Evolutionary conservation across 2,113 vertebrate genomes (phyloP).

Genomic region (Cyprinodon tularosa): DNA sequence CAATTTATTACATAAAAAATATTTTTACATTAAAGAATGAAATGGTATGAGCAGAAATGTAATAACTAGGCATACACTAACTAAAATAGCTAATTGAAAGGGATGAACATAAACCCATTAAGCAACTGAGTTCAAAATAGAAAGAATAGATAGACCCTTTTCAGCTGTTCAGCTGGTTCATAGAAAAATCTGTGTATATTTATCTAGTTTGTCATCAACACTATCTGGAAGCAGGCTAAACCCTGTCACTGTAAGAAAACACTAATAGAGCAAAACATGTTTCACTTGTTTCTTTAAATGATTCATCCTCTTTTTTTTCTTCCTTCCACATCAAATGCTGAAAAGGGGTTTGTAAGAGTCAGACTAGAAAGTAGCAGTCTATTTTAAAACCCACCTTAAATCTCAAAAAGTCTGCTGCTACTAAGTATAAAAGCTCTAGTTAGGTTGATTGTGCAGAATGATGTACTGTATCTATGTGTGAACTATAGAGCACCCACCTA

Average conservation of each 20-base stretch:
- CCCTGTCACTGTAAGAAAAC: background rate
- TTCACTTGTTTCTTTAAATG: background rate
- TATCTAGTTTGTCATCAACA: background rate
- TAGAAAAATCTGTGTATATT: background rate
- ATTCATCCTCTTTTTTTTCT: background rate
- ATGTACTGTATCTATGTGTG: conserved; percentile 42
- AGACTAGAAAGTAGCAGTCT: background rate
- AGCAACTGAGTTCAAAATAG: background rate
- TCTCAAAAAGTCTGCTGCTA: conserved; percentile 22
- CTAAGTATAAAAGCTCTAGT: conserved; percentile 37
- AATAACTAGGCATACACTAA: too few relatives aligned
- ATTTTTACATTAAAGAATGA: too few relatives aligned
- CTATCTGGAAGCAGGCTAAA: background rate
- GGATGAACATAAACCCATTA: background rate
- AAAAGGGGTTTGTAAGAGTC: conserved; percentile 5
- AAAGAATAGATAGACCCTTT: background rate
- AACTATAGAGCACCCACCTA: conserved; percentile 46
- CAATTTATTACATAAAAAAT: too few relatives aligned
- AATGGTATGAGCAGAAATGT: too few relatives aligned
- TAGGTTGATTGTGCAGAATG: conserved; percentile 35
- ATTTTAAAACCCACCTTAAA: conserved; percentile 24
- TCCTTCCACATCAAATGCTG: background rate
- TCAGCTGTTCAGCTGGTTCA: background rate
- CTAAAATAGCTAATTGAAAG: background rate
- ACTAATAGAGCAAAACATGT: background rate